Conservation (phyloP, 2,113 vertebrate species). For the Anseranas semipalmata region DNA sequence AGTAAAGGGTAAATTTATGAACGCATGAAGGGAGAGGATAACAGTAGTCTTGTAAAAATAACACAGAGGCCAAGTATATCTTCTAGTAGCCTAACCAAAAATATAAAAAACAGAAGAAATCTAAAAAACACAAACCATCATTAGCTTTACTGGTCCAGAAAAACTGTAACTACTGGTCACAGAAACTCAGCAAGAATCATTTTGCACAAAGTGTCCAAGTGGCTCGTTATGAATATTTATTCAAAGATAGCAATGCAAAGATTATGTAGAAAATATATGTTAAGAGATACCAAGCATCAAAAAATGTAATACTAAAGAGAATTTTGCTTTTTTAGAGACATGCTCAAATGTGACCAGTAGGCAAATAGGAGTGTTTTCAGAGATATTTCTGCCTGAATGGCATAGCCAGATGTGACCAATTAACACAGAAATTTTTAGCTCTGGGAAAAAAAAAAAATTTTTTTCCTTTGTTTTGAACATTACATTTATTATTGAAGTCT, state of each 20-base stretch:
- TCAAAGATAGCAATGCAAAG: background rate
- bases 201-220: background rate
- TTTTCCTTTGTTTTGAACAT: background rate
- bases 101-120: background rate
- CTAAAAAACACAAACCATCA: background rate
- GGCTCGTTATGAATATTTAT: background rate
- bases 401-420: slow-evolving; percentile 42
- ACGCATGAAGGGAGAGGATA: background rate
- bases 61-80: too few relatives aligned
- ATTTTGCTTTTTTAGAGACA: slow-evolving; percentile 35
- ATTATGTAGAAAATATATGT: slow-evolving; percentile 24
- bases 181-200: background rate
- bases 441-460: background rate
- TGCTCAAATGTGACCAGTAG: slow-evolving; percentile 34
- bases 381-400: slow-evolving; percentile 33
- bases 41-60: background rate
- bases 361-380: slow-evolving; percentile 4
- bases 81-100: background rate
- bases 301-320: background rate
- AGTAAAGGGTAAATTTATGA: background rate
- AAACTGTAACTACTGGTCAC: background rate
- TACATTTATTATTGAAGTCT: background rate
- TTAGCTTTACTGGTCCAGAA: background rate
- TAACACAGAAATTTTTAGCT: background rate
- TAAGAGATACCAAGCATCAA: slow-evolving; percentile 15